Percentiles rank a stretch among this genome's conserved stretches.
Evolutionary conservation across 2,797 vertebrate species (phyloP).

Genomic region (Picus viridis): DNA sequence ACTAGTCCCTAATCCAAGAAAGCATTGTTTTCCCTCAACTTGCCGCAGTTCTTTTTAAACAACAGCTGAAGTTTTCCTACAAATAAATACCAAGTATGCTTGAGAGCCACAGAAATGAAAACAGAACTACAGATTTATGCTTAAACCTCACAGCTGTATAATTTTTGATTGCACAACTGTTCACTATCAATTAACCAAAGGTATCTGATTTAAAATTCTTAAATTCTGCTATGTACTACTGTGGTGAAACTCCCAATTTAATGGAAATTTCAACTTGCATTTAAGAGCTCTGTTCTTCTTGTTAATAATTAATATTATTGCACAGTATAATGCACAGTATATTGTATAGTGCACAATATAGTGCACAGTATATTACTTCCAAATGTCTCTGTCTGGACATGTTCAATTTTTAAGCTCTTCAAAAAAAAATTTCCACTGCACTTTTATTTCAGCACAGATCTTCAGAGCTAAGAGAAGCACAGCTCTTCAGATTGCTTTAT

Average conservation of each 20-base stretch:
- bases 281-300: background rate
- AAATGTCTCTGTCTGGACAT: background rate
- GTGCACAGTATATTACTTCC: background rate
- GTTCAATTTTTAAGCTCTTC: background rate
- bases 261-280: background rate
- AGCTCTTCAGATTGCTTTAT: background rate
- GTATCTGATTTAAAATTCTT: background rate
- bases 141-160: background rate
- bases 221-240: background rate
- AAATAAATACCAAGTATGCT: background rate
- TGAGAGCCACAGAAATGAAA: background rate
- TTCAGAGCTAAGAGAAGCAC: background rate
- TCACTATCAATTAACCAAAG: background rate
- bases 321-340: background rate
- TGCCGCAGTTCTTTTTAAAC: background rate
- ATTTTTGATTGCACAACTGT: background rate
- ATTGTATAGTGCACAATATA: too few species aligned
- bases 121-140: background rate
- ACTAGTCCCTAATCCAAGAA: background rate
- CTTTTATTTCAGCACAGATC: background rate
- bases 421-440: background rate
- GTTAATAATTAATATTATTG: background rate
- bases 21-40: fast-evolving
- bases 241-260: background rate
- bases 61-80: background rate